Evolutionary conservation across 2,888 invertebrate genomes (phyloP).

Genomic region (Pasiphila rectangulata): DNA sequence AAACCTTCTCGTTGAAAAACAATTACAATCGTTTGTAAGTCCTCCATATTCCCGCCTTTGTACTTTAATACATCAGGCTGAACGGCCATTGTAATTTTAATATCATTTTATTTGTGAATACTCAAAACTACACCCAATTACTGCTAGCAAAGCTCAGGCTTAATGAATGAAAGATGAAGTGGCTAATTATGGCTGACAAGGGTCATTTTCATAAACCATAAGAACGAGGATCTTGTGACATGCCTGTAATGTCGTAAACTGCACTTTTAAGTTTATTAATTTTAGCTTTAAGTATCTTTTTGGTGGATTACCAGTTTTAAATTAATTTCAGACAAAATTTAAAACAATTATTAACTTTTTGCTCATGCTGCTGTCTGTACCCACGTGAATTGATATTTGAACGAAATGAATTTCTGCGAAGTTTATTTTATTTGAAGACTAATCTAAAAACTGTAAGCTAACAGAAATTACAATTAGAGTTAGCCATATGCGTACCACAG

Average conservation of each 20-base stretch:
- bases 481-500: too few relatives aligned
- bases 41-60: neutral
- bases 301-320: too few relatives aligned
- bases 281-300: too few relatives aligned
- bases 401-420: constrained; percentile 6
- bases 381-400: constrained; percentile 9
- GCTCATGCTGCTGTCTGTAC: neutral
- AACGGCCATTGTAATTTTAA: constrained; percentile 18
- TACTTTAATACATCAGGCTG: constrained; percentile 23
- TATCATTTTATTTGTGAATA: constrained; percentile 22
- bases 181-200: constrained; percentile 30
- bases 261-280: too few relatives aligned
- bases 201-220: too few relatives aligned
- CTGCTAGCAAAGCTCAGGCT: neutral
- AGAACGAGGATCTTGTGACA: too few relatives aligned
- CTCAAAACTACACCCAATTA: constrained; percentile 12
- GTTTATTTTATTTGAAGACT: constrained; percentile 4
- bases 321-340: too few relatives aligned
- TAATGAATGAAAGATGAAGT: constrained; percentile 25
- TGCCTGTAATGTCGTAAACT: too few relatives aligned
- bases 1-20: too few relatives aligned
- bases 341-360: too few relatives aligned
- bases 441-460: constrained; percentile 4
- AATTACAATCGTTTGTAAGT: too few relatives aligned
- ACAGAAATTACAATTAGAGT: too few relatives aligned